These are phyloP conservation scores for Yponomeuta malinellus DNA, from an alignment of 2,888 invertebrate genomes.

Conservation along the genomic window DNA sequence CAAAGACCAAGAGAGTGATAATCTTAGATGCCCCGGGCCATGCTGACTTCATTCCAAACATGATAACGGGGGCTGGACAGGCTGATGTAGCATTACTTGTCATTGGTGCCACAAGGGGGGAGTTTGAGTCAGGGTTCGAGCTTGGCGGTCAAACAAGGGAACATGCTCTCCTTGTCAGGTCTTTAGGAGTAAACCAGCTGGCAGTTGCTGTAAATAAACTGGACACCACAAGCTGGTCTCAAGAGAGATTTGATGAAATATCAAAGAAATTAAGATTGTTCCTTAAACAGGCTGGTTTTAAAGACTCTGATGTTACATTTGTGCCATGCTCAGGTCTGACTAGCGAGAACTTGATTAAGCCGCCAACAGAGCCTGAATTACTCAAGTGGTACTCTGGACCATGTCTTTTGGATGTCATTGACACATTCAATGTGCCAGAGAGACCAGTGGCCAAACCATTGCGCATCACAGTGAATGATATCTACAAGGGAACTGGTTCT, in stretches of 20 bases:
- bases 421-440: slow-evolving; percentile 90
- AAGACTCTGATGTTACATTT: slow-evolving; percentile 89
- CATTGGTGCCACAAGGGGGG: slow-evolving; percentile 96
- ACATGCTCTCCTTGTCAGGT: slow-evolving; percentile 94
- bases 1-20: slow-evolving; percentile 86
- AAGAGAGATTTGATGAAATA: slow-evolving; percentile 93
- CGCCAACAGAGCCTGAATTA: slow-evolving; percentile 78
- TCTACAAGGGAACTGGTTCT: slow-evolving; percentile 94
- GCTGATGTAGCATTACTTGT: slow-evolving; percentile 98
- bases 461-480: slow-evolving; percentile 94
- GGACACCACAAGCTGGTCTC: slow-evolving; percentile 96
- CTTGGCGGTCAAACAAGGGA: slow-evolving; percentile 98
- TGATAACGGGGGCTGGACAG: slow-evolving; percentile 99
- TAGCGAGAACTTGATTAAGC: slow-evolving; percentile 91
- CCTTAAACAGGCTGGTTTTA: slow-evolving; percentile 93
- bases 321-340: slow-evolving; percentile 98
- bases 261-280: slow-evolving; percentile 86
- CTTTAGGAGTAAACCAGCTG: slow-evolving; percentile 92
- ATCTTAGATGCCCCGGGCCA: slow-evolving; percentile 99
- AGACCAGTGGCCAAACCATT: slow-evolving; percentile 92
- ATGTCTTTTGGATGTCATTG: slow-evolving; percentile 89
- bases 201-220: slow-evolving; percentile 98
- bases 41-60: slow-evolving; percentile 99
- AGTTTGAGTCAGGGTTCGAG: slow-evolving; percentile 99
- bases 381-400: slow-evolving; percentile 89